A percentile compares a stretch with the other conserved stretches of the same genome.
Conservation (phyloP, 2,797 vertebrate genomes). For the Uromys caudimaculatus region DNA sequence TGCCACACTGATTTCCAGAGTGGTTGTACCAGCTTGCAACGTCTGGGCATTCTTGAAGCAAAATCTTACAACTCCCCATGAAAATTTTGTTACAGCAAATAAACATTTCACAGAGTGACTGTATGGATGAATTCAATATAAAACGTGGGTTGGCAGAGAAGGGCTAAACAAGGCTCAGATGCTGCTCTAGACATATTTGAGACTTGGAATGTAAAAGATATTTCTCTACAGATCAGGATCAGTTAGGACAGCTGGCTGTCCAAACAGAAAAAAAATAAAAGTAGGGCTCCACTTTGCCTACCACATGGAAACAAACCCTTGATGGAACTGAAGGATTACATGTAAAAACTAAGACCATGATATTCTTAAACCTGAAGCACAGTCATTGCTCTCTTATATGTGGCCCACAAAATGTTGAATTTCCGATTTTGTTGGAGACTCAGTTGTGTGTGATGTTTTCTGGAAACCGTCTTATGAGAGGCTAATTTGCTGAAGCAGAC, state of each 20-base stretch:
- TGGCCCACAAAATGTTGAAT: background rate
- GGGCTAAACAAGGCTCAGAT: background rate
- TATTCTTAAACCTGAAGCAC: background rate
- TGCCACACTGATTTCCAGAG: too few relatives aligned
- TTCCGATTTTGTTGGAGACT: too few relatives aligned
- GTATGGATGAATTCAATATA: background rate
- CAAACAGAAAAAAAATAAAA: constrained; percentile 8
- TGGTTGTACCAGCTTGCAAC: too few relatives aligned
- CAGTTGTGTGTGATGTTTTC: too few relatives aligned
- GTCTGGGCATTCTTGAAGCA: background rate
- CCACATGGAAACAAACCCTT: background rate
- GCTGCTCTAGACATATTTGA: background rate
- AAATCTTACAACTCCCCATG: background rate
- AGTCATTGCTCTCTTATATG: background rate
- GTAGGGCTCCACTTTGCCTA: background rate
- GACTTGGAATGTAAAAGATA: background rate
- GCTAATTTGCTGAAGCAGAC: too few relatives aligned
- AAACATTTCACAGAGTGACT: background rate
- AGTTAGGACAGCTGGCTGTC: background rate
- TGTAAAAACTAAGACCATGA: background rate
- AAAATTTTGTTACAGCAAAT: background rate
- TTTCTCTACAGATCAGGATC: background rate
- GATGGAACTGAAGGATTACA: background rate
- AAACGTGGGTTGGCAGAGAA: background rate
- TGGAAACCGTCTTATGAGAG: too few relatives aligned